Percentiles rank a stretch among this genome's conserved stretches.
Conservation (phyloP, 2,113 vertebrate genomes). For the Anhinga anhinga region DNA sequence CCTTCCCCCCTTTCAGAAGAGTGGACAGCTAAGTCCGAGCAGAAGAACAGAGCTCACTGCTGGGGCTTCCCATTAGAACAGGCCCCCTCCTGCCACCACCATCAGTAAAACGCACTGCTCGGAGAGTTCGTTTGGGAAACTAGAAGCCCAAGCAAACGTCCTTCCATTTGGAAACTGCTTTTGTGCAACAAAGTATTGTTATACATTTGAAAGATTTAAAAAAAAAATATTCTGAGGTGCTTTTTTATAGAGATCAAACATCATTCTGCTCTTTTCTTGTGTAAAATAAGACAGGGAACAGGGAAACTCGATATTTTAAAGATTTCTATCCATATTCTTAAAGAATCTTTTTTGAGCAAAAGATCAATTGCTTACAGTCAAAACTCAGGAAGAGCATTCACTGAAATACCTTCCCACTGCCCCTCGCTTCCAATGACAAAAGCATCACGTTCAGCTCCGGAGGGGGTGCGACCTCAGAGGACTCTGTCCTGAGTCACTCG, state of each 20-base stretch:
- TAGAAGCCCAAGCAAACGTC: not conserved
- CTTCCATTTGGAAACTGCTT: not conserved
- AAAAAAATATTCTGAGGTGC: not conserved
- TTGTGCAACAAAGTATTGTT: not conserved
- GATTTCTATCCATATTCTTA: not conserved
- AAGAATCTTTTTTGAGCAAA: not conserved
- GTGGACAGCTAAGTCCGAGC: accelerated
- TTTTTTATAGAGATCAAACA: not conserved
- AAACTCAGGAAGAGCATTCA: not conserved
- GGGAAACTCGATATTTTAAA: not conserved
- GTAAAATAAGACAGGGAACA: not conserved
- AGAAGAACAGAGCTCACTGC: not conserved
- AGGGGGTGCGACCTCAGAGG: not conserved
- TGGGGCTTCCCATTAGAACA: not conserved
- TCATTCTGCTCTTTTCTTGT: conserved; percentile 1
- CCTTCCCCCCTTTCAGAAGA: too few species aligned
- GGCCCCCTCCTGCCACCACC: not conserved
- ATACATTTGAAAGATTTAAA: not conserved
- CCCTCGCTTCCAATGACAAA: not conserved
- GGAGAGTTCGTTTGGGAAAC: not conserved
- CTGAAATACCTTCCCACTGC: not conserved
- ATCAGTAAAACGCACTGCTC: not conserved
- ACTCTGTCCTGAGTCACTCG: not conserved
- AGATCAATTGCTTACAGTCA: not conserved
- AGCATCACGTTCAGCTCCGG: accelerated